Conservation (phyloP, 2,888 invertebrate species). For the Lysandra bellargus region DNA sequence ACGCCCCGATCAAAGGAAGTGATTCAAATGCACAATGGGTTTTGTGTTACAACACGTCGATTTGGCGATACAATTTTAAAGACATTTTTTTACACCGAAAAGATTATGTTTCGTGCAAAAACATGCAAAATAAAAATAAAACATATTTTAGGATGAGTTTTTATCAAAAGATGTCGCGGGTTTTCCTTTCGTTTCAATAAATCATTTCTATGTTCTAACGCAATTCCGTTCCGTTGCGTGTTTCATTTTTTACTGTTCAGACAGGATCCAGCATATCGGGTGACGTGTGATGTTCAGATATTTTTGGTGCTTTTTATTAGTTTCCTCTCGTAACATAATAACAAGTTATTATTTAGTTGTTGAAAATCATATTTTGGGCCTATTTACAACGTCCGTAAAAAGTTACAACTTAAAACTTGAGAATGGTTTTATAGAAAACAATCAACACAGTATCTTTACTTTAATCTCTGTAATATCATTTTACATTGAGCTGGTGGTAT, state of each 20-base stretch:
- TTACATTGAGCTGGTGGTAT: not conserved
- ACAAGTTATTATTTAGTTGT: conserved; percentile 14
- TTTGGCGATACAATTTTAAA: conserved; percentile 39
- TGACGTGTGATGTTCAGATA: conserved; percentile 53
- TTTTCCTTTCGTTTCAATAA: conserved; percentile 57
- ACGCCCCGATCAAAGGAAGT: conserved; percentile 69
- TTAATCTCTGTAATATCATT: not conserved
- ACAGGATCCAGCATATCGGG: conserved; percentile 68
- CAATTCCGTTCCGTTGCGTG: conserved; percentile 67
- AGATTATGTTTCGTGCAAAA: conserved; percentile 13
- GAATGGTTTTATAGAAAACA: not conserved
- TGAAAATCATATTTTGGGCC: not conserved
- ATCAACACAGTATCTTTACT: not conserved
- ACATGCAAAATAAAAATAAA: not conserved
- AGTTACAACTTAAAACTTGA: not conserved
- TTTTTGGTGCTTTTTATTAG: conserved; percentile 49
- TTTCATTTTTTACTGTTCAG: conserved; percentile 62
- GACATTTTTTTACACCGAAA: conserved; percentile 32
- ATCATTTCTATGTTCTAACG: conserved; percentile 63
- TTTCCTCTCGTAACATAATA: conserved; percentile 35
- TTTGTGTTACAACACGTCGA: conserved; percentile 58
- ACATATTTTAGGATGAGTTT: conserved; percentile 48
- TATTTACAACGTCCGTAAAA: conserved; percentile 4
- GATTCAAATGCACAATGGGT: conserved; percentile 58
- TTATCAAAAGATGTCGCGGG: conserved; percentile 54